Percentiles rank a stretch among this genome's conserved stretches.
Evolutionary conservation across 2,113 vertebrate species (phyloP).

Genomic region (Phoxinus phoxinus): DNA sequence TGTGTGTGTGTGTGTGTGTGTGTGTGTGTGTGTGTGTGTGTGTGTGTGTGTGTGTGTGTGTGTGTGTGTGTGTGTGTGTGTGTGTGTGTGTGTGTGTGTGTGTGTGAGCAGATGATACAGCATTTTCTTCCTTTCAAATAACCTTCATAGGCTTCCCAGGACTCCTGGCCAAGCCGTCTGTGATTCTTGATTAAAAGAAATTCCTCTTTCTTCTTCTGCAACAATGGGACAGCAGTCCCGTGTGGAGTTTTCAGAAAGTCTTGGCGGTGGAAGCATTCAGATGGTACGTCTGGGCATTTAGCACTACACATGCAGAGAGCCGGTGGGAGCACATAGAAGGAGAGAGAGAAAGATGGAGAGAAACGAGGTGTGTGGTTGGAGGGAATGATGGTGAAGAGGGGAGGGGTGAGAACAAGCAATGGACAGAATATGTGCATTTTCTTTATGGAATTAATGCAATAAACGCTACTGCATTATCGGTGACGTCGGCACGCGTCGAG

Average conservation of each 20-base stretch:
- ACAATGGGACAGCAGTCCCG: slow-evolving; percentile 12
- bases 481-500: too few species aligned
- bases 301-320: slow-evolving; percentile 45
- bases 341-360: not conserved
- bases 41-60: not conserved
- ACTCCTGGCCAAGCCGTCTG: slow-evolving; percentile 48
- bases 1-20: not conserved
- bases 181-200: slow-evolving; percentile 32
- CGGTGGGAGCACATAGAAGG: slow-evolving; percentile 16
- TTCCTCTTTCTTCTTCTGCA: slow-evolving; percentile 21
- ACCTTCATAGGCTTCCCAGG: slow-evolving; percentile 1
- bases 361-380: slow-evolving; percentile 6
- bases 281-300: slow-evolving; percentile 53
- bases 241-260: slow-evolving; percentile 47
- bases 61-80: not conserved
- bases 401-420: not conserved
- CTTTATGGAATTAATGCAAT: not conserved
- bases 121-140: slow-evolving; percentile 48
- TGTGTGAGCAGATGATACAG: not conserved
- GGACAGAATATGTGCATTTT: not conserved
- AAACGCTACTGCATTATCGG: too few species aligned
- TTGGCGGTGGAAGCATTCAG: slow-evolving; percentile 41
- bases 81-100: not conserved
- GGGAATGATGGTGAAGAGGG: not conserved
- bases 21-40: slow-evolving; percentile 5